Evolutionary conservation across 2,113 vertebrate genomes (phyloP).

Genomic region (Bubo bubo): DNA sequence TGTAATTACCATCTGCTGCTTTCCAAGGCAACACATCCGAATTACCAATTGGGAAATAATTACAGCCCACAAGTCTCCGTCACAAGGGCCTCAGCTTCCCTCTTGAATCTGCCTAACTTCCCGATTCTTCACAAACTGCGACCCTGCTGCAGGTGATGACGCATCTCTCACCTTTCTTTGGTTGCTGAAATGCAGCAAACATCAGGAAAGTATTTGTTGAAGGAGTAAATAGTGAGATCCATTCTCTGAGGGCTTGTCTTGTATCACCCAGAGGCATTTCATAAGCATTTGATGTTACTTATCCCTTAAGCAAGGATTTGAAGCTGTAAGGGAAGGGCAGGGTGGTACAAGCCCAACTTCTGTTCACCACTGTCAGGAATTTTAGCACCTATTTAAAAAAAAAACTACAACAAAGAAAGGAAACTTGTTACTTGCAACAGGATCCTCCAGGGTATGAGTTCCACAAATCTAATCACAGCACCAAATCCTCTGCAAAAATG

Average conservation of each 20-base stretch:
- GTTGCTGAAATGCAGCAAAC: neutral
- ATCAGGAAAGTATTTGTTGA: neutral
- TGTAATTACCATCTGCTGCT: conserved; percentile 28
- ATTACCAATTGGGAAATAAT: conserved; percentile 49
- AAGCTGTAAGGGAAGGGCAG: neutral
- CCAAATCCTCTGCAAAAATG: neutral
- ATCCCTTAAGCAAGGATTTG: neutral
- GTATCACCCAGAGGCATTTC: neutral
- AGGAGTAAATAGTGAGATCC: neutral
- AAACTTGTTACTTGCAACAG: neutral
- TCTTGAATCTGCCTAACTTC: neutral
- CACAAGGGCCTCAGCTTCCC: neutral
- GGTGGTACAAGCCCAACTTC: neutral
- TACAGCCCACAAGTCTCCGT: conserved; percentile 20
- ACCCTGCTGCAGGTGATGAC: neutral
- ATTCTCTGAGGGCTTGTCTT: neutral
- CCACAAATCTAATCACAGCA: neutral
- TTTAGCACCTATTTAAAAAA: neutral
- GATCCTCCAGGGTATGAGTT: neutral
- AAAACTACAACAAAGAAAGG: neutral
- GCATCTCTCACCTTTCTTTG: neutral
- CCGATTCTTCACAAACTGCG: neutral
- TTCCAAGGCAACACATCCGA: neutral
- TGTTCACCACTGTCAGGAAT: neutral
- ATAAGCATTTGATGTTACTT: neutral